phyloP scores from a whole-genome alignment of 2,888 invertebrate genomes.

The Pandemis cinnamomeana region DNA sequence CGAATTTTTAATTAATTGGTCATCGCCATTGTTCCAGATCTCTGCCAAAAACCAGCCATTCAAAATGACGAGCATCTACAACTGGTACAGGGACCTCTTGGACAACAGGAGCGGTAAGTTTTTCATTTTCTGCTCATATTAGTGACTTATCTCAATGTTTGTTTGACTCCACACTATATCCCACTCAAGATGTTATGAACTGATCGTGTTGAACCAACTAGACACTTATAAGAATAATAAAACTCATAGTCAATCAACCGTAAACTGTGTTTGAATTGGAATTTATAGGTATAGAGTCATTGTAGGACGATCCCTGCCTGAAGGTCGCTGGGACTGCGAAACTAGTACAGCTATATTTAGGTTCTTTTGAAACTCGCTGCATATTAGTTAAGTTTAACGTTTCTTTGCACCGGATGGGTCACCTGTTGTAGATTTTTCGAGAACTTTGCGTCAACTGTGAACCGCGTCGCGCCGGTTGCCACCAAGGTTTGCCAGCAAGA shows the following conservation, averaged over 20 bases:
- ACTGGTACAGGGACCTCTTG: conserved; percentile 89
- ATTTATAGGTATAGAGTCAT: background rate
- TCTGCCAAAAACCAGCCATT: conserved; percentile 64
- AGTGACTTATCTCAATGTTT: background rate
- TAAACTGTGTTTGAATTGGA: background rate
- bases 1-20: conserved; percentile 23
- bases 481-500: conserved; percentile 39
- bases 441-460: conserved; percentile 30
- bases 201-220: background rate
- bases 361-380: background rate
- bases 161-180: background rate
- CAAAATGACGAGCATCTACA: conserved; percentile 85
- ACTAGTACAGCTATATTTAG: background rate
- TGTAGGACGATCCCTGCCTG: background rate
- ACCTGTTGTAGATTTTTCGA: conserved; percentile 23
- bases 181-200: background rate
- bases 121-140: conserved; percentile 44
- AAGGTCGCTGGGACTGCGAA: background rate
- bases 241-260: background rate
- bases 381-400: background rate
- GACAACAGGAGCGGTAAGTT: conserved; percentile 89
- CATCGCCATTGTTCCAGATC: conserved; percentile 74
- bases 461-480: conserved; percentile 31
- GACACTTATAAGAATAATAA: too few relatives aligned
- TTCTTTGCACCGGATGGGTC: conserved; percentile 5